Evolutionary conservation across 2,888 invertebrate species (phyloP).

Genomic region (Carterocephalus palaemon): DNA sequence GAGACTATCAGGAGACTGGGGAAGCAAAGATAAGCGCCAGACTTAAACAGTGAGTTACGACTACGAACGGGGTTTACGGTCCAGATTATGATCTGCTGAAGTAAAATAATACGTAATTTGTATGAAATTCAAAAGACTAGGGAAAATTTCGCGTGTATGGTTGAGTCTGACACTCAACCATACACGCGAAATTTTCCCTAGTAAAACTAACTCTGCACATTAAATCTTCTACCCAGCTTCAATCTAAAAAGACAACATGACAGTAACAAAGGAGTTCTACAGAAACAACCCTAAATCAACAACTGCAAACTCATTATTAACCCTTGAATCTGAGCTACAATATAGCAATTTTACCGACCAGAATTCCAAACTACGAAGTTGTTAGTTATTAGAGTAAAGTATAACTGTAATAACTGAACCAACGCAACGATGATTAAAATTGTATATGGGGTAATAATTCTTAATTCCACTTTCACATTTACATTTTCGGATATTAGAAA

Average conservation of each 20-base stretch:
- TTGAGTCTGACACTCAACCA: no score
- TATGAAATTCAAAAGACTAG: neutral
- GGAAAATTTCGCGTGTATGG: neutral
- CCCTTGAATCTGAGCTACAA: no score
- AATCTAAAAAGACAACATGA: no score
- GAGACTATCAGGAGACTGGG: neutral
- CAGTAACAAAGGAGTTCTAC: no score
- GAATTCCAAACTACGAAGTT: neutral
- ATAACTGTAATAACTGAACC: neutral
- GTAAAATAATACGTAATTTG: constrained; percentile 17
- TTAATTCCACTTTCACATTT: constrained; percentile 15
- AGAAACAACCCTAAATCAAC: no score
- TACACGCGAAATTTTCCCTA: no score
- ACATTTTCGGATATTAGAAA: constrained; percentile 1
- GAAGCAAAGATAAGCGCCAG: constrained; percentile 28
- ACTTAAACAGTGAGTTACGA: constrained; percentile 27
- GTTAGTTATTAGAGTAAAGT: neutral
- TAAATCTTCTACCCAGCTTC: no score
- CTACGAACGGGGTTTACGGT: constrained; percentile 23
- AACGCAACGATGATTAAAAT: constrained; percentile 1
- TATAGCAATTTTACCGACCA: neutral
- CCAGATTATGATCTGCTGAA: constrained; percentile 26
- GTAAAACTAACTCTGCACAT: no score
- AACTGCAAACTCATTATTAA: no score
- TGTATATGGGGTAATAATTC: constrained; percentile 8